A percentile compares a stretch with the other conserved stretches of the same genome.
phyloP scores from a whole-genome alignment of 64 coral and sea anemone genomes.

The Astreopora myriophthalma region DNA sequence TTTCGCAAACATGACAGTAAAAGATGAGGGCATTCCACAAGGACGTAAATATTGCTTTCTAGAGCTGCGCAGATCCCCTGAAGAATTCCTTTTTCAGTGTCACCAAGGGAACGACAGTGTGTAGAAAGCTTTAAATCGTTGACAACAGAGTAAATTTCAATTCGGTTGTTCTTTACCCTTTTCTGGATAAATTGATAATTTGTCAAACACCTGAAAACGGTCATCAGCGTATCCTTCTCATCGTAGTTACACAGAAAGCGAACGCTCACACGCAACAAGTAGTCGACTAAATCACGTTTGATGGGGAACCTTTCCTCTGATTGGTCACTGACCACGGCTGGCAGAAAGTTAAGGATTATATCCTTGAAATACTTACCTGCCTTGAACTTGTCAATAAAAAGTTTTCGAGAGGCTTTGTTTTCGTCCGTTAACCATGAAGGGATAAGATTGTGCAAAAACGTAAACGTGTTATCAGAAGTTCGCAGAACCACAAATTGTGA shows the following conservation, averaged over 20 bases:
- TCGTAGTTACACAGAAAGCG: neutral
- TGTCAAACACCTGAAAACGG: conserved; percentile 23
- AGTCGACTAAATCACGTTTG: neutral
- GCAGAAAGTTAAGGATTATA: neutral
- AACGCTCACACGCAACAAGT: conserved; percentile 27
- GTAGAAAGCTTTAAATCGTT: conserved; percentile 10
- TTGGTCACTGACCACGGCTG: neutral
- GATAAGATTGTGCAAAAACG: conserved; percentile 54
- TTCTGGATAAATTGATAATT: conserved; percentile 10
- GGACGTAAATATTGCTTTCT: neutral
- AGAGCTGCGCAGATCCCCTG: neutral
- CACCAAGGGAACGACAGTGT: neutral
- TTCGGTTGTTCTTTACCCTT: conserved; percentile 4
- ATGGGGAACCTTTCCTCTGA: neutral
- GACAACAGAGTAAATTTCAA: conserved; percentile 43
- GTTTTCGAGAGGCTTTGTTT: conserved; percentile 27
- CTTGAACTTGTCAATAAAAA: conserved; percentile 24
- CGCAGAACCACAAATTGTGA: neutral
- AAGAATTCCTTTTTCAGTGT: neutral
- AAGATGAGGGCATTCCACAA: conserved; percentile 33
- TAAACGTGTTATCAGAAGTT: conserved; percentile 9
- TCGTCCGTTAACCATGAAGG: conserved; percentile 51
- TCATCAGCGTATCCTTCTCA: neutral
- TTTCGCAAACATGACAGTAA: conserved; percentile 16
- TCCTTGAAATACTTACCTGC: conserved; percentile 22